Evolutionary conservation across 1,140 invertebrate species (phyloP).

Genomic region (Helicorthomorpha holstii): DNA sequence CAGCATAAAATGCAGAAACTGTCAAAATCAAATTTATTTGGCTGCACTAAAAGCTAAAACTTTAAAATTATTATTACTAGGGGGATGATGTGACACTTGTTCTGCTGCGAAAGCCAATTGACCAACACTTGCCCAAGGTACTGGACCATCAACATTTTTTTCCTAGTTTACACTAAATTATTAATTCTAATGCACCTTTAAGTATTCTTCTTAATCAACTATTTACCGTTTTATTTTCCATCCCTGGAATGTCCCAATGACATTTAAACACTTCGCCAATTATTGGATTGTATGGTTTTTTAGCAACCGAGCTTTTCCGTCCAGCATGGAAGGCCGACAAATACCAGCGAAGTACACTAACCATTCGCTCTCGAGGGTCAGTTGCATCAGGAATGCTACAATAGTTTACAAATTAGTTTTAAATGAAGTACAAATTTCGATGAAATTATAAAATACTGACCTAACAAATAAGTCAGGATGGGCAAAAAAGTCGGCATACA

Average conservation of each 20-base stretch:
- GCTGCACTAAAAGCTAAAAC: background rate
- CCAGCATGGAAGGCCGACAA: constrained; percentile 93
- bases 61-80: constrained; percentile 39
- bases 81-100: constrained; percentile 98
- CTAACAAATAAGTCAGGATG: constrained; percentile 90
- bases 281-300: constrained; percentile 96
- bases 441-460: constrained; percentile 40
- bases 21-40: constrained; percentile 19
- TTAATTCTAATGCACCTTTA: background rate
- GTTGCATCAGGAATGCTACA: constrained; percentile 61
- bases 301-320: constrained; percentile 79
- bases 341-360: constrained; percentile 86
- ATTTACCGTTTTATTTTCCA: background rate
- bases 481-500: constrained; percentile 96
- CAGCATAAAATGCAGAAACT: constrained; percentile 95
- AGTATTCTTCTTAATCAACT: background rate
- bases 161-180: constrained; percentile 1
- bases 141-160: constrained; percentile 48
- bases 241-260: constrained; percentile 51
- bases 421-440: background rate
- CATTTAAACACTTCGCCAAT: constrained; percentile 87
- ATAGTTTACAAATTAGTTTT: constrained; percentile 12
- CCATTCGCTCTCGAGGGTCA: constrained; percentile 72
- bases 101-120: constrained; percentile 86
- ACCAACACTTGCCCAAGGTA: constrained; percentile 59